These are phyloP conservation scores for Pollachius pollachius DNA, from an alignment of 2,113 vertebrate species.

Conservation along the genomic window DNA sequence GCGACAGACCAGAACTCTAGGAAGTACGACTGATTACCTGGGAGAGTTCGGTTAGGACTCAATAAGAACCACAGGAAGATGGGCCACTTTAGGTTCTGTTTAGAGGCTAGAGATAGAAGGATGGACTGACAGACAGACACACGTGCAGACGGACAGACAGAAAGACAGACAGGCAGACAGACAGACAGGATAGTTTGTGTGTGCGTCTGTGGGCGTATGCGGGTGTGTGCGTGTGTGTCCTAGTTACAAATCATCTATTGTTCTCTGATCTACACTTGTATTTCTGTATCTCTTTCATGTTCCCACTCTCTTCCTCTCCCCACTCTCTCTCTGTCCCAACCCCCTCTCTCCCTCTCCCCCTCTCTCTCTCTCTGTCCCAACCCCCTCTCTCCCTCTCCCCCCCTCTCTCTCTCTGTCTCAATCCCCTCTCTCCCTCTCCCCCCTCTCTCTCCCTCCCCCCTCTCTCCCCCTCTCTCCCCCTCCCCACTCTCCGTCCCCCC, in stretches of 20 bases:
- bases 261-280: background rate
- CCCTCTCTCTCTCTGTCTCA: too few species aligned
- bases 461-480: background rate
- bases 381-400: background rate
- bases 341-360: constrained; percentile 8
- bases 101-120: background rate
- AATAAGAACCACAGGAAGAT: too few species aligned
- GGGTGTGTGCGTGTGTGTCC: background rate
- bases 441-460: background rate
- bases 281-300: background rate
- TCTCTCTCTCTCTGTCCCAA: background rate
- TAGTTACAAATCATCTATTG: background rate
- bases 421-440: background rate
- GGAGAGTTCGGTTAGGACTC: too few species aligned
- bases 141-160: background rate
- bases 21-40: too few species aligned
- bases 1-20: too few species aligned
- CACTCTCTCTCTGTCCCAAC: constrained; percentile 13
- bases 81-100: too few species aligned
- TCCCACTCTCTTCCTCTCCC: constrained; percentile 2
- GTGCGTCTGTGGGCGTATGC: background rate
- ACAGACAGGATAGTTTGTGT: background rate
- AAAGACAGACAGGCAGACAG: background rate
- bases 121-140: background rate
- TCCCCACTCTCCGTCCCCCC: background rate